Base-by-base conservation (phyloP, 2,888 invertebrate species). In the Fragum sueziense region DNA sequence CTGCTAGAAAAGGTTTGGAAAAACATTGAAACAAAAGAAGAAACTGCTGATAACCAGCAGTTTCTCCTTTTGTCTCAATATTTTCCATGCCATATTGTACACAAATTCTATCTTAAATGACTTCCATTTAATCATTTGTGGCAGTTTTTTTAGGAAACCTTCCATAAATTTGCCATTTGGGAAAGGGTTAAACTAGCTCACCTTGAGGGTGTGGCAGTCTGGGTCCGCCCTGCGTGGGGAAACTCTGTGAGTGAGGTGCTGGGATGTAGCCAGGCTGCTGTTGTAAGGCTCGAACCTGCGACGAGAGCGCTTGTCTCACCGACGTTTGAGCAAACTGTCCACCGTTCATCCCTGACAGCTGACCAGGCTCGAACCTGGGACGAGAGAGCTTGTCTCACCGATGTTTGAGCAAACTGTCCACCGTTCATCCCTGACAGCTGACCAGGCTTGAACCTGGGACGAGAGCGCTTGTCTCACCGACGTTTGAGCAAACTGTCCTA, bases 401-500 rank as follows among this genome's bases (percentile, higher is more conserved):
- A 71, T 95, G 91, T 95, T 93, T 97, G 97, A 33, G 73, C 80
- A 68, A 71, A 79, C 70, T 74, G 79, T 25, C 41, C 71, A n/a
- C n/a, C n/a, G 14, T 85, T 75, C 37, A 86, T 74, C 61, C 83
- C 84, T 57, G 87, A 84, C 62, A 88, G 82, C 62, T 71, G 62
- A 47, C 52, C 77, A 76, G 7, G 81, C 73, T 22, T 76, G 37
- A 54, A 79, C 69, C 61, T 77, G 82, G 0, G 76, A 74, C 11
- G 77, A 62, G 25, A 77, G 80, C n/a, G 67, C 74, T 52, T 79
- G 80, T 25, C 61, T 70, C 27, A 75, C 79, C 31, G 76, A 72
- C 95, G 91, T 95, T 93, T 97, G 97, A 34, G 74, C 80, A 69
- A 72, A 79, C 69, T 74, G 79, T 27, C 47, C 71, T 73, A n/a